phyloP scores from a whole-genome alignment of 2,888 invertebrate genomes.

The Pandemis cinnamomeana region DNA sequence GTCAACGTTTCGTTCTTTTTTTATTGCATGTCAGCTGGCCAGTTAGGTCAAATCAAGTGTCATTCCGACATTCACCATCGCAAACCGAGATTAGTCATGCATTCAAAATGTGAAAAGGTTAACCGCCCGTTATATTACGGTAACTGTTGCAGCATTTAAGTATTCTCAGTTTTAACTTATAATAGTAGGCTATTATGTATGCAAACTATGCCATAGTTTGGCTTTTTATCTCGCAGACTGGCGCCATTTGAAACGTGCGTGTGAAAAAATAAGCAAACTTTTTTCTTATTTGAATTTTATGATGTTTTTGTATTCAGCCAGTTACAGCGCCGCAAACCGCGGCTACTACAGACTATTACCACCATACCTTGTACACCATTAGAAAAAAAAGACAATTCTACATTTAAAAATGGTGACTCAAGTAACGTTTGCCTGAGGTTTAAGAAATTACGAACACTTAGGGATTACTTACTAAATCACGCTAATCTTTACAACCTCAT shows the following conservation, averaged over 20 bases:
- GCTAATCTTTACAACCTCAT: conserved; percentile 4
- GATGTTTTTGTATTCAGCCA: background rate
- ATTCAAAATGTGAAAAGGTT: conserved; percentile 63
- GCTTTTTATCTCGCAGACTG: conserved; percentile 16
- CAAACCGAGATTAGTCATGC: conserved; percentile 47
- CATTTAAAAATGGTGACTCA: background rate
- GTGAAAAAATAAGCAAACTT: conserved; percentile 26
- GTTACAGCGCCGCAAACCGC: background rate
- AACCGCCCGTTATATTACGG: conserved; percentile 67
- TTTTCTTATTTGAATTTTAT: conserved; percentile 17
- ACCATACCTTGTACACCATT: no score
- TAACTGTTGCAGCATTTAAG: conserved; percentile 51
- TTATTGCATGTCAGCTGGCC: background rate
- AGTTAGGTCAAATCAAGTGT: conserved; percentile 22
- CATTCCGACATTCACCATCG: conserved; percentile 14
- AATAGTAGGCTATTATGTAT: conserved; percentile 37
- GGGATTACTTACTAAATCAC: background rate
- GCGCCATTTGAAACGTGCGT: conserved; percentile 25
- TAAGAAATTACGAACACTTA: background rate
- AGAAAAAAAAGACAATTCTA: no score
- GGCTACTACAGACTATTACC: background rate
- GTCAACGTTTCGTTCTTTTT: background rate
- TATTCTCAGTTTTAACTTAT: conserved; percentile 39
- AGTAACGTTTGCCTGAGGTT: background rate
- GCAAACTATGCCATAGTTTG: conserved; percentile 33